Percentiles rank a stretch among this genome's conserved stretches.
Conservation (phyloP, 1,140 invertebrate genomes). For the Orchesella cincta region DNA sequence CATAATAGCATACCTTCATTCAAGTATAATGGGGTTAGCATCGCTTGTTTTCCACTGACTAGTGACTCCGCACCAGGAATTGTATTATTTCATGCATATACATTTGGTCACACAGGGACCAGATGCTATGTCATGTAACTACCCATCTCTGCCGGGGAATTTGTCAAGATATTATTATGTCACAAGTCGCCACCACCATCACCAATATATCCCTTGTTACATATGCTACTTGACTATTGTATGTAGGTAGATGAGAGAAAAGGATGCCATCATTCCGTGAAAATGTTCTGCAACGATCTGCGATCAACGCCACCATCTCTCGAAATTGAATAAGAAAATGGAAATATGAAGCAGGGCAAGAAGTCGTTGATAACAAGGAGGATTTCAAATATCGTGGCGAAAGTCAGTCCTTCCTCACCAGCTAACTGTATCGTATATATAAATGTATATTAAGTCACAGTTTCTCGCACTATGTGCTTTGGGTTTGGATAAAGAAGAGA, state of each 20-base stretch:
- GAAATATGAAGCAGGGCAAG: too few species aligned
- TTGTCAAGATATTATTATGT: constrained; percentile 8
- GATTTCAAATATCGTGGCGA: background rate
- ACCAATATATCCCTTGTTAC: background rate
- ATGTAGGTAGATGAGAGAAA: background rate
- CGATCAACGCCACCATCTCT: background rate
- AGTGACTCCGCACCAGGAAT: background rate
- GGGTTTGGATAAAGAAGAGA: background rate
- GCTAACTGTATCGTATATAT: background rate
- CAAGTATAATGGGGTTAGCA: background rate
- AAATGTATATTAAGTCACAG: background rate
- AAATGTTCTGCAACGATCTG: background rate
- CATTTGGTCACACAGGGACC: background rate
- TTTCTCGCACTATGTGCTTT: background rate
- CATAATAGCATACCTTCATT: background rate
- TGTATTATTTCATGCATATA: background rate
- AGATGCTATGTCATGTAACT: background rate
- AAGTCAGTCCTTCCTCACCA: background rate
- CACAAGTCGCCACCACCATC: too few species aligned
- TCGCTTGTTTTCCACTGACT: background rate
- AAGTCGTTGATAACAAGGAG: too few species aligned
- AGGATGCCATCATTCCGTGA: background rate
- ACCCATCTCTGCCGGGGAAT: background rate
- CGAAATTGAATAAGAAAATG: constrained; percentile 6
- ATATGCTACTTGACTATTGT: background rate